Conservation (phyloP, 2,888 invertebrate genomes). For the Baronia brevicornis region DNA sequence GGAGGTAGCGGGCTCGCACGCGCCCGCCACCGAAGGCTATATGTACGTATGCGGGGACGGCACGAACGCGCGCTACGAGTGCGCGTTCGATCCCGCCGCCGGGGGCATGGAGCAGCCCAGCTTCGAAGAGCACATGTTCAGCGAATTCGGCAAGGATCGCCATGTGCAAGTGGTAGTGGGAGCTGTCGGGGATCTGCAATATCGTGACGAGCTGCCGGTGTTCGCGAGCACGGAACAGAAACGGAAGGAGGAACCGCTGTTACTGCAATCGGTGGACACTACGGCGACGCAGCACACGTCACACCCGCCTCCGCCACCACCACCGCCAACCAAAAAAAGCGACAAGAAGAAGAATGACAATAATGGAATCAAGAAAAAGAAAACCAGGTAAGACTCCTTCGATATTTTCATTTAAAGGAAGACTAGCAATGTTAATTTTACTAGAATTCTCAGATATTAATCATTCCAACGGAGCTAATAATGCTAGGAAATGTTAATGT, state of each 20-base stretch:
- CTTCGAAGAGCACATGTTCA: slow-evolving; percentile 88
- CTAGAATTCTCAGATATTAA: too few relatives aligned
- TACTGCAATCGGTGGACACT: slow-evolving; percentile 52
- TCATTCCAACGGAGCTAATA: too few relatives aligned
- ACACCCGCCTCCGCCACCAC: slow-evolving; percentile 50
- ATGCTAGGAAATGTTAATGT: too few relatives aligned
- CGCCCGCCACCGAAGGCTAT: slow-evolving; percentile 64
- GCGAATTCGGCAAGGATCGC: slow-evolving; percentile 80
- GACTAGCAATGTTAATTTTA: too few relatives aligned
- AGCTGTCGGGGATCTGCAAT: slow-evolving; percentile 67
- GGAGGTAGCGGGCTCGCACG: slow-evolving; percentile 67
- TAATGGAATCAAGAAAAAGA: slow-evolving; percentile 92
- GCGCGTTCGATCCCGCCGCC: slow-evolving; percentile 52
- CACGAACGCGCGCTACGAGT: slow-evolving; percentile 57
- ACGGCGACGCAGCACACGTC: slow-evolving; percentile 41
- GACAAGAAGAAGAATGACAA: slow-evolving; percentile 89
- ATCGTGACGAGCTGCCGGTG: slow-evolving; percentile 61
- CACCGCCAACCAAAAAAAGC: slow-evolving; percentile 76
- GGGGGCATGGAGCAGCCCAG: slow-evolving; percentile 78
- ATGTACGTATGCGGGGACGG: slow-evolving; percentile 69
- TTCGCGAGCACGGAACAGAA: slow-evolving; percentile 45
- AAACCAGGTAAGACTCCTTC: slow-evolving; percentile 81
- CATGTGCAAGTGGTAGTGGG: slow-evolving; percentile 68
- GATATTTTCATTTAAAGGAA: too few relatives aligned
- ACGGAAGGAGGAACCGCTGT: slow-evolving; percentile 59